Conservation (phyloP, 2,797 vertebrate species). For the Sus cebifrons region DNA sequence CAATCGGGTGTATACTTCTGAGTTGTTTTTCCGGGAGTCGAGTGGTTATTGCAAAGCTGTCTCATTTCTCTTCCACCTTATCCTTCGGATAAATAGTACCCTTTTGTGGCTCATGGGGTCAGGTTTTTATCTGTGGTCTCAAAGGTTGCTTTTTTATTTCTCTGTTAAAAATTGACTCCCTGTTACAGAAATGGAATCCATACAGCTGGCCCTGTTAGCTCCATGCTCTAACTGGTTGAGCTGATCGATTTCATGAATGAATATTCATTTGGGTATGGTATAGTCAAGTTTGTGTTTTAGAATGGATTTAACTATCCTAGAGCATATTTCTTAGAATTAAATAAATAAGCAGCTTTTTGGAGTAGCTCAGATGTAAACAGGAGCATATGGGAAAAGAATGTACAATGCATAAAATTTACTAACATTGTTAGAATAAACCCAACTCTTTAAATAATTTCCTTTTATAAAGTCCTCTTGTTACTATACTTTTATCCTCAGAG, state of each 20-base stretch:
- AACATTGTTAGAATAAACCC: not conserved
- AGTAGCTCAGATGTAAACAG: not conserved
- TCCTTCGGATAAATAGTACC: slow-evolving; percentile 44
- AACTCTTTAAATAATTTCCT: slow-evolving; percentile 41
- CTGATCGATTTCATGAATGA: not conserved
- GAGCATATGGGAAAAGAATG: not conserved
- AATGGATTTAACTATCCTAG: slow-evolving; percentile 46
- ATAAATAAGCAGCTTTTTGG: slow-evolving; percentile 12
- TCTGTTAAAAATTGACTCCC: slow-evolving; percentile 60
- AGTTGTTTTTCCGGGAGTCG: not conserved
- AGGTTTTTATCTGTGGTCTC: slow-evolving; percentile 69
- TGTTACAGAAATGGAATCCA: not conserved
- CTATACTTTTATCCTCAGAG: not conserved
- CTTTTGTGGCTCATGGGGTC: slow-evolving; percentile 36
- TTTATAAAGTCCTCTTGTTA: not conserved
- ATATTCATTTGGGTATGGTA: not conserved
- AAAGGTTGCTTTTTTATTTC: slow-evolving; percentile 69
- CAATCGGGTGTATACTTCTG: not conserved
- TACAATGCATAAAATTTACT: not conserved
- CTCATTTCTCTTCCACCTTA: not conserved
- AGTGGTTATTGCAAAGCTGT: not conserved
- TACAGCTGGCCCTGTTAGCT: not conserved
- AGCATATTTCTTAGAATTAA: slow-evolving; percentile 36
- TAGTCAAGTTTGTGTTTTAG: not conserved
- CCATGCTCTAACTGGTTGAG: not conserved